These are phyloP conservation scores for Halcyon senegalensis DNA, from an alignment of 2,113 vertebrate species.

Conservation along the genomic window DNA sequence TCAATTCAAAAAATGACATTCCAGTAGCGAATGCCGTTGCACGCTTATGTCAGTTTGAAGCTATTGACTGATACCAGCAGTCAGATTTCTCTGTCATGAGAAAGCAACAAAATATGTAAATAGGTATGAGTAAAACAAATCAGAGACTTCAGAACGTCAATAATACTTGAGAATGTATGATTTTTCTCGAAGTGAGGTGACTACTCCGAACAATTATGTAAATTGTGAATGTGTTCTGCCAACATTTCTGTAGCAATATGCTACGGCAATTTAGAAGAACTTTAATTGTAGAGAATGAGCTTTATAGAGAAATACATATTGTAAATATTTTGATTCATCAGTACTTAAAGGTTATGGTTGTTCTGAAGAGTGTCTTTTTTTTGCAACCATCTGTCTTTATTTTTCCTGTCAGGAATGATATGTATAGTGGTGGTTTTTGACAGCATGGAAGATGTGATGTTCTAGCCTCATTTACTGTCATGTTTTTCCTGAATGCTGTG, in stretches of 20 bases:
- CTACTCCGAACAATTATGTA: conserved; percentile 6
- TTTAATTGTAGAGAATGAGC: conserved; percentile 16
- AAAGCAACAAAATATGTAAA: background rate
- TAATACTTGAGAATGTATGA: background rate
- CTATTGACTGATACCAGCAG: background rate
- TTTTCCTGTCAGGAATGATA: conserved; percentile 6
- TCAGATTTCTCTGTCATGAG: background rate
- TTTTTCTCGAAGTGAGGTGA: background rate
- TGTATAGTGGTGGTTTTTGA: background rate
- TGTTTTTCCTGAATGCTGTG: background rate
- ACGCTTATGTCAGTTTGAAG: background rate
- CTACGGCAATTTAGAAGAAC: background rate
- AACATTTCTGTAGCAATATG: conserved; percentile 28
- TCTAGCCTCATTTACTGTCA: background rate
- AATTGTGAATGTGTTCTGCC: conserved; percentile 29
- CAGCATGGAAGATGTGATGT: background rate
- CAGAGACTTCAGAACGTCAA: background rate
- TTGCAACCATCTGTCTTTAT: conserved; percentile 28
- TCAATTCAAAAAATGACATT: background rate
- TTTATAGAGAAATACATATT: background rate
- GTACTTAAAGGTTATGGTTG: background rate
- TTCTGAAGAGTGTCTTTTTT: conserved; percentile 10
- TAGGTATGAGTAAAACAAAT: background rate
- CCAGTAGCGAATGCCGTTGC: background rate
- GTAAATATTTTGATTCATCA: conserved; percentile 58